These are phyloP conservation scores for Drosophila novamexicana DNA, from an alignment of 1,140 invertebrate genomes.

Conservation along the genomic window DNA sequence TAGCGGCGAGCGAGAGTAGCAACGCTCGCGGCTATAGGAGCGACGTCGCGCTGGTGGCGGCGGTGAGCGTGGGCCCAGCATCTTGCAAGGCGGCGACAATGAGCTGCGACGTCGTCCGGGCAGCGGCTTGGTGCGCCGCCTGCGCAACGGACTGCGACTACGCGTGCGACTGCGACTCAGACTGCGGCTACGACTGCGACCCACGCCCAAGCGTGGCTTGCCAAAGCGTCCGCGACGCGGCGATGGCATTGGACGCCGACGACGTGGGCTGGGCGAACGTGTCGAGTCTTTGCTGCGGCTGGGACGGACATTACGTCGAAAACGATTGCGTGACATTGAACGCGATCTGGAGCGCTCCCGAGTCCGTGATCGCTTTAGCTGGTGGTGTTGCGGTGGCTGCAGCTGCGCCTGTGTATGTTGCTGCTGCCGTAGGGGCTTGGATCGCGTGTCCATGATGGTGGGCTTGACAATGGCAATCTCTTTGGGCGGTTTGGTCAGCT, in stretches of 20 bases:
- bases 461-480: slow-evolving; percentile 81
- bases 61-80: slow-evolving; percentile 60
- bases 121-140: slow-evolving; percentile 28
- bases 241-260: slow-evolving; percentile 52
- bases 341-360: slow-evolving; percentile 57
- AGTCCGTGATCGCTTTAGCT: slow-evolving; percentile 32
- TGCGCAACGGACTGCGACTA: slow-evolving; percentile 56
- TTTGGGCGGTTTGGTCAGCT: slow-evolving; percentile 48
- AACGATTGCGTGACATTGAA: slow-evolving; percentile 49
- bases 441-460: slow-evolving; percentile 68
- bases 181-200: slow-evolving; percentile 58
- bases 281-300: slow-evolving; percentile 46
- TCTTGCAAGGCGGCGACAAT: slow-evolving; percentile 46
- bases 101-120: slow-evolving; percentile 47
- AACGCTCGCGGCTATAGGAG: slow-evolving; percentile 61
- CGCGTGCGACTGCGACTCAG: slow-evolving; percentile 58
- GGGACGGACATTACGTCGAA: slow-evolving; percentile 32
- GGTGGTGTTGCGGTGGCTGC: neutral
- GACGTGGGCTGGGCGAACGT: slow-evolving; percentile 59
- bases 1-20: slow-evolving; percentile 72
- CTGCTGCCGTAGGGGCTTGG: slow-evolving; percentile 11
- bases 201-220: slow-evolving; percentile 20
- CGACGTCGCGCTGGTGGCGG: slow-evolving; percentile 47
- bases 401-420: slow-evolving; percentile 6
- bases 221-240: slow-evolving; percentile 33